Evolutionary conservation across 2,113 vertebrate species (phyloP).

Genomic region (Craseonycteris thonglongyai): DNA sequence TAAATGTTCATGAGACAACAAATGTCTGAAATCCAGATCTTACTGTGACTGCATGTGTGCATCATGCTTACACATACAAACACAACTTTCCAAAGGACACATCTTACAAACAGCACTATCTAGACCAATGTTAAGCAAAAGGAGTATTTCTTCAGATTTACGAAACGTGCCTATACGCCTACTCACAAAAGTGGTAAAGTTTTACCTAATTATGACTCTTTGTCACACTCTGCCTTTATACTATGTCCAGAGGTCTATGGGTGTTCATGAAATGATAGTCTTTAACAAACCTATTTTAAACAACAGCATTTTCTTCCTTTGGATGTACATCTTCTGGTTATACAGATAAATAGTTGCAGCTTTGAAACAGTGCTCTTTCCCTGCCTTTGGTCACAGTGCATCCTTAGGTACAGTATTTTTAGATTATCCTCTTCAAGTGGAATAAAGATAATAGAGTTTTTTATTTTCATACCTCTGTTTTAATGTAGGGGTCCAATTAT

Average conservation of each 20-base stretch:
- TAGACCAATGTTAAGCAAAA: neutral
- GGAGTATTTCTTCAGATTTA: neutral
- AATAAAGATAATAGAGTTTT: neutral
- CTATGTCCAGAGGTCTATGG: neutral
- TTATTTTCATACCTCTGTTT: neutral
- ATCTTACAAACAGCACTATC: neutral
- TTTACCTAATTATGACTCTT: neutral
- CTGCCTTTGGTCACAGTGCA: neutral
- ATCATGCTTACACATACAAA: neutral
- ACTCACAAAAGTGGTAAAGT: neutral
- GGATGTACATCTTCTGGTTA: neutral
- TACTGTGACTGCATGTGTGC: neutral
- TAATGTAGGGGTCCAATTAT: neutral
- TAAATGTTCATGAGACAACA: neutral
- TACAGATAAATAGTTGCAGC: neutral
- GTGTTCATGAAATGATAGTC: neutral
- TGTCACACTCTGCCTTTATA: neutral
- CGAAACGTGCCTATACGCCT: neutral
- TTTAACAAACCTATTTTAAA: neutral
- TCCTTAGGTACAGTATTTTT: neutral
- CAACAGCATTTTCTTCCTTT: neutral
- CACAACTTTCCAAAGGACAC: neutral
- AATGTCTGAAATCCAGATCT: neutral
- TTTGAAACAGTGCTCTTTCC: neutral
- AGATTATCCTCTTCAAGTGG: neutral